Evolutionary conservation across 2,888 invertebrate genomes (phyloP), one percentile per base, ranked within the genome.

Genomic region (Podotricha telesiphe): DNA sequence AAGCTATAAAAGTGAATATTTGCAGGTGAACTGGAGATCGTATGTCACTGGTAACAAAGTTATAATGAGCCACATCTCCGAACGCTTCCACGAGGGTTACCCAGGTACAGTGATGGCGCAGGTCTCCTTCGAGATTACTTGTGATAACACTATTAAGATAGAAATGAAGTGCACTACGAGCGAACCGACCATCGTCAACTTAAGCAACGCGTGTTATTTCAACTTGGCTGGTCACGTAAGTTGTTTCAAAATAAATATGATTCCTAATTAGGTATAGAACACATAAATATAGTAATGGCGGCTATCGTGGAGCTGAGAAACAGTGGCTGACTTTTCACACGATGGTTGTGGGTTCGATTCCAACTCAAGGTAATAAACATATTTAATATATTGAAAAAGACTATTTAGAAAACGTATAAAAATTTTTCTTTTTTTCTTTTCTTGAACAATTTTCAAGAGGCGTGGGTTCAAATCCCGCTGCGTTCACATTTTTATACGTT

Each of bases 131-230:
- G 94, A 94, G 75, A 93, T 98, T 20, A 95, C 94, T 8, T 94
- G 95, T 34, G 95, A 96, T 73, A 97, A 98, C 81, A 94, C 95
- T 71, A 91, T 99, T 51, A 89, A 94, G 70, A 94, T 98, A 6
- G 94, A 95, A 71, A 97, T 96, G 94, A 94, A 93, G 74, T 97
- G 97, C 19, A 95, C 94, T 3, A 94, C 96, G 2, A 95, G 95
- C 11, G 96, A 96, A 81, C 94, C 96, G 0, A 98, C 98, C 0
- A 95, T 96, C 15, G 93, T 99, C 71, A 98, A 97, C 86, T 88
- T 99, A 67, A 98, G 98, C 58, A 97, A 96, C 85, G 96, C 98
- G 81, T 95, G 96, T 0, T 99, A 97, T 85, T 98, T 99, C 87
- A 99, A 99, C 89, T 93, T 99, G 50, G 97, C 96, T 61, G 98